Percentiles rank a stretch among this genome's conserved stretches.
Conservation (phyloP, 2,888 invertebrate species). For the Drosophila borborema region DNA sequence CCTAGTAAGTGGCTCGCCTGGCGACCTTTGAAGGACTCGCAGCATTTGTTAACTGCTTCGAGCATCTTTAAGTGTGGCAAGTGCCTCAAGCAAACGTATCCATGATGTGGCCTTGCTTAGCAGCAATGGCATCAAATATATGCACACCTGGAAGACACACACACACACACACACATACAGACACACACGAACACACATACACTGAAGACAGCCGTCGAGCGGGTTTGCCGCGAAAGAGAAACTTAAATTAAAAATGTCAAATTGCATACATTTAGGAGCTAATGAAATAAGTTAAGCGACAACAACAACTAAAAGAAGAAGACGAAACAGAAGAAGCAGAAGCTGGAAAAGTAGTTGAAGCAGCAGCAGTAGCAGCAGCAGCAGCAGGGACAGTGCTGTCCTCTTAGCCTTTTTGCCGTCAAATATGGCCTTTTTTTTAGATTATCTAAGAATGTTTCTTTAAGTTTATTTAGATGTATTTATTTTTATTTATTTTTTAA, state of each 20-base stretch:
- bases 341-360: neutral
- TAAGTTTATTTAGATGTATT: too few relatives aligned
- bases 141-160: constrained; percentile 29
- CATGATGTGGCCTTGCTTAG: constrained; percentile 32
- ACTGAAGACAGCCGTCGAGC: neutral
- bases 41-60: neutral
- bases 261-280: constrained; percentile 80
- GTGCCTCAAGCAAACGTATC: constrained; percentile 5
- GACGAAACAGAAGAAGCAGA: neutral
- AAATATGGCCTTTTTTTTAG: too few relatives aligned
- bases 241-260: constrained; percentile 81
- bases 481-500: too few relatives aligned
- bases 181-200: neutral
- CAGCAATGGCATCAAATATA: constrained; percentile 22
- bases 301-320: constrained; percentile 47
- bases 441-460: too few relatives aligned
- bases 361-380: neutral
- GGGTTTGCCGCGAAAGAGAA: constrained; percentile 52
- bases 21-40: constrained; percentile 7
- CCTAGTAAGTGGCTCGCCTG: neutral
- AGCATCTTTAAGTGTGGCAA: constrained; percentile 3
- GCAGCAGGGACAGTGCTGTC: neutral
- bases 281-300: constrained; percentile 79
- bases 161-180: neutral
- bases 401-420: too few relatives aligned